These are phyloP conservation scores for Pinctada fucata DNA, from an alignment of 2,888 invertebrate species.

Conservation along the genomic window DNA sequence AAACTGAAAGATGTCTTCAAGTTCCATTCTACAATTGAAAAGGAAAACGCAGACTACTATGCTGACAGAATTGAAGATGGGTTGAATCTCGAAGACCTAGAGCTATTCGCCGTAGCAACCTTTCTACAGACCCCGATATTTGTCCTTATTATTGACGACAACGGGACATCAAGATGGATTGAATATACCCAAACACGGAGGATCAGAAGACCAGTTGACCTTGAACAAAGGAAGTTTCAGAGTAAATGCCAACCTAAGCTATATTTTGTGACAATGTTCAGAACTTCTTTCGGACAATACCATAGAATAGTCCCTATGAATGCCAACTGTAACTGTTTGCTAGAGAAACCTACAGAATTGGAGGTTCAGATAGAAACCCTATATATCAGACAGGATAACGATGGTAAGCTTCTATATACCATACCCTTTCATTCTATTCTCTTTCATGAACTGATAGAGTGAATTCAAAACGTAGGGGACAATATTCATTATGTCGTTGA, in stretches of 20 bases:
- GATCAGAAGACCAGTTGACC: neutral
- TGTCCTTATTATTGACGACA: neutral
- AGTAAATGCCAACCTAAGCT: neutral
- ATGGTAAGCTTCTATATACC: neutral
- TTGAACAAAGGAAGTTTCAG: neutral
- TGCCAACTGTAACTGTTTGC: constrained; percentile 18
- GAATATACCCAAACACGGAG: constrained; percentile 1
- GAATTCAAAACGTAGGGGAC: neutral
- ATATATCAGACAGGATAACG: neutral
- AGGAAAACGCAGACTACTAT: neutral
- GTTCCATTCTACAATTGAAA: neutral
- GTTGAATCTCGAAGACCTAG: constrained; percentile 12
- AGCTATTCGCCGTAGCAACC: constrained; percentile 8
- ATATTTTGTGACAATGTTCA: constrained; percentile 23
- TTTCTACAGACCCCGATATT: constrained; percentile 16
- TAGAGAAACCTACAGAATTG: neutral
- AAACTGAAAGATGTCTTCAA: constrained; percentile 5
- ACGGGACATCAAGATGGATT: neutral
- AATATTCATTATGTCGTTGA: neutral
- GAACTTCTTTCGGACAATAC: constrained; percentile 21
- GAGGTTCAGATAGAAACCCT: neutral
- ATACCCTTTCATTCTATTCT: too few species aligned
- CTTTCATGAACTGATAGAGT: neutral
- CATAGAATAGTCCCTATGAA: constrained; percentile 11
- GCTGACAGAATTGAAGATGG: constrained; percentile 15